Evolutionary conservation across 35 echinoderm and acorn worm species (phyloP).

Genomic region (Apostichopus japonicus): DNA sequence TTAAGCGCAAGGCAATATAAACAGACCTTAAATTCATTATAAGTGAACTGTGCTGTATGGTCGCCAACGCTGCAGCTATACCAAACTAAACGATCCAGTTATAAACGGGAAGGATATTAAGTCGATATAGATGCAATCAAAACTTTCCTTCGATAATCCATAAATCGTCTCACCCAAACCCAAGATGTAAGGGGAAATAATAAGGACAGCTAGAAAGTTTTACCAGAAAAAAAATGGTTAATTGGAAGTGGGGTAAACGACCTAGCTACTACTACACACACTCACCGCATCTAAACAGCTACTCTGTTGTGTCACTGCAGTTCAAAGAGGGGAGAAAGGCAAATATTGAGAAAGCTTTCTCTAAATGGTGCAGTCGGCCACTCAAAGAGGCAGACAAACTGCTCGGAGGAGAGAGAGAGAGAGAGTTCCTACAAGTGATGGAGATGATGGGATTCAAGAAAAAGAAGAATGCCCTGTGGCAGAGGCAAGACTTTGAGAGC

Average conservation of each 20-base stretch:
- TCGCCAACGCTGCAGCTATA: no score
- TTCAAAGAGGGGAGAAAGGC: not conserved
- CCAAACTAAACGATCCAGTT: no score
- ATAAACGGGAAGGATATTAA: no score
- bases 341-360: constrained; percentile 52
- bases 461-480: not conserved
- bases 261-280: constrained; percentile 13
- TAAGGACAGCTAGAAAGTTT: constrained; percentile 23
- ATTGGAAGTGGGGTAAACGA: constrained; percentile 50
- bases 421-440: constrained; percentile 31
- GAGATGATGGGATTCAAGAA: constrained; percentile 26
- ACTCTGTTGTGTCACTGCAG: constrained; percentile 29
- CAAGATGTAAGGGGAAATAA: not conserved
- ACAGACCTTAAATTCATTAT: no score
- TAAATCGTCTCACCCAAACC: no score
- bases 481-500: constrained; percentile 27
- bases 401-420: constrained; percentile 25
- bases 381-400: constrained; percentile 38
- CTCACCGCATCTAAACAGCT: constrained; percentile 45
- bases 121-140: not conserved
- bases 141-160: not conserved
- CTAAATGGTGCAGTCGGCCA: constrained; percentile 42
- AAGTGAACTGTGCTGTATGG: no score
- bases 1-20: no score
- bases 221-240: not conserved